These are phyloP conservation scores for Squalus acanthias DNA, from an alignment of 2,797 vertebrate genomes.

Conservation along the genomic window DNA sequence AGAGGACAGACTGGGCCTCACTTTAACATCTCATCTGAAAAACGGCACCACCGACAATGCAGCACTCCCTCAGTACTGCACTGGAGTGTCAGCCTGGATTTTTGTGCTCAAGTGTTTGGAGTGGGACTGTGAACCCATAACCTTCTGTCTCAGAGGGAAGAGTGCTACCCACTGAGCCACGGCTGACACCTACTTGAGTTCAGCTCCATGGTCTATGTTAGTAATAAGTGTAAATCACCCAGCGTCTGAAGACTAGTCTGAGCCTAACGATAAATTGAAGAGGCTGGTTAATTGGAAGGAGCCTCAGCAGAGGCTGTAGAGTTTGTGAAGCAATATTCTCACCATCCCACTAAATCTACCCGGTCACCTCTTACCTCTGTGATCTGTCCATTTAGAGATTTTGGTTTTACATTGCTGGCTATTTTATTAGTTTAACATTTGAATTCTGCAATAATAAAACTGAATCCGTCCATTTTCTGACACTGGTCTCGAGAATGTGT, in stretches of 20 bases:
- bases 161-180: neutral
- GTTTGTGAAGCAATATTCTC: neutral
- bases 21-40: neutral
- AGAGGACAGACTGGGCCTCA: too few relatives aligned
- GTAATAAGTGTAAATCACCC: neutral
- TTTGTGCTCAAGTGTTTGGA: neutral
- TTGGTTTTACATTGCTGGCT: too few relatives aligned
- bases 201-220: neutral
- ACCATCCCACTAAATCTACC: neutral
- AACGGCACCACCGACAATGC: neutral
- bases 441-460: neutral
- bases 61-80: neutral
- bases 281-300: neutral
- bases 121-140: too few relatives aligned
- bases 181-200: neutral
- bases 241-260: neutral
- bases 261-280: neutral
- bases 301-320: neutral
- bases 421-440: neutral
- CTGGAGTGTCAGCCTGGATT: neutral
- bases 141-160: too few relatives aligned
- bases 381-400: neutral
- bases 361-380: neutral
- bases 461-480: neutral
- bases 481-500: neutral